Evolutionary conservation across 2,888 invertebrate species (phyloP).

Genomic region (Cetonia aurata): DNA sequence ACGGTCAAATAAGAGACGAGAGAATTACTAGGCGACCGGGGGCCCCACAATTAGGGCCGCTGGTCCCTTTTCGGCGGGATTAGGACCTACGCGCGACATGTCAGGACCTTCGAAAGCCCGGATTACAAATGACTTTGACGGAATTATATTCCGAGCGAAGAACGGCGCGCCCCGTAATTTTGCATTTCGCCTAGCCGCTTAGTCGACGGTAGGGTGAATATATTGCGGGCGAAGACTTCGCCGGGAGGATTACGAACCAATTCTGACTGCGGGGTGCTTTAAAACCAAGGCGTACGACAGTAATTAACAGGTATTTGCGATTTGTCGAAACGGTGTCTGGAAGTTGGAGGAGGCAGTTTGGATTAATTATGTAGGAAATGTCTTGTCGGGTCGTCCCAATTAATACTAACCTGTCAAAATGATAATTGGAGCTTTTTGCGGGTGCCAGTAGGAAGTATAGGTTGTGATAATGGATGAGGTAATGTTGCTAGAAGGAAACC

Average conservation of each 20-base stretch:
- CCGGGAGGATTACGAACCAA: constrained; percentile 7
- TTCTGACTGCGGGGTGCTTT: constrained; percentile 1
- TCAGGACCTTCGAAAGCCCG: constrained; percentile 49
- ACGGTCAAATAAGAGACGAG: constrained; percentile 45
- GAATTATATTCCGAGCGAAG: constrained; percentile 29
- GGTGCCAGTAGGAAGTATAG: too few relatives aligned
- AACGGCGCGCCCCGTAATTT: neutral
- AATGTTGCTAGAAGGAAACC: too few relatives aligned
- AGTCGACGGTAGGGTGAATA: neutral
- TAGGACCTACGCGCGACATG: constrained; percentile 50
- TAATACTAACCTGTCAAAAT: too few relatives aligned
- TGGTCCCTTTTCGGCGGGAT: constrained; percentile 49
- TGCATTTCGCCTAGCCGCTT: neutral
- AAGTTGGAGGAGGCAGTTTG: neutral
- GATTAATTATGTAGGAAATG: neutral
- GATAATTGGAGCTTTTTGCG: too few relatives aligned
- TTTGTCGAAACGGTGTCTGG: neutral
- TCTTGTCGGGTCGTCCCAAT: neutral
- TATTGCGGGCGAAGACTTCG: constrained; percentile 3
- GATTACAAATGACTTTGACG: constrained; percentile 47
- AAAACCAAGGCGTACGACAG: neutral
- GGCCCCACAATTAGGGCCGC: constrained; percentile 47
- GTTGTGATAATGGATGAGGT: too few relatives aligned
- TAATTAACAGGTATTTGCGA: constrained; percentile 11
- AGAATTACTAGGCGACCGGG: neutral